Evolutionary conservation across 2,888 invertebrate genomes (phyloP), one percentile per base, ranked within the genome.

Genomic region (Hirtodrosophila cameraria): DNA sequence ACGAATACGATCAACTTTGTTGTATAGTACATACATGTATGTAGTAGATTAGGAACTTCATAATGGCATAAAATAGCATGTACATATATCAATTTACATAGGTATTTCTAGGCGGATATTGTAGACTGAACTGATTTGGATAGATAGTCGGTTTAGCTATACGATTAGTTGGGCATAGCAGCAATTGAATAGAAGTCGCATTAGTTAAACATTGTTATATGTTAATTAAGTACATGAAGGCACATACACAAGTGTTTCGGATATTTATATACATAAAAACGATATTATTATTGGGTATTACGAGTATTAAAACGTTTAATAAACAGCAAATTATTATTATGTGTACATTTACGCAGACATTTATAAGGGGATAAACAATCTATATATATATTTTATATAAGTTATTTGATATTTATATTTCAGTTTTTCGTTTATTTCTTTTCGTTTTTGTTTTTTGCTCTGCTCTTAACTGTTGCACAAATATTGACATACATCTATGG

Each of bases 291-390:
- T 33, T 23, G 27, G 33, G 13, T 66, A 58, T 61, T 38, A 49
- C 36, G 36, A 53, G 16, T 74, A 62, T 62, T 57, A 28, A 49
- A 61, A 60, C 55, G 55, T 50, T 43, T 23, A 74, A 48, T 54
- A 81, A 81, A 69, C 64, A 74, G 35, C 49, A 31, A 60, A 50
- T 33, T 50, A 28, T 70, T 57, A 50, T 33, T 50, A 28, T 70
- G 60, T 66, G 36, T 75, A 82, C 76, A 79, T 75, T 61, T 79
- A 79, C 66, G 50, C 62, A 71, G 61, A 83, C 62, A 83, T 62
- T 72, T 67, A 61, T 60, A 57, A 27, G 30, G 52, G 27, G 30
- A 11, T 49, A 49, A 54, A 16, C 30, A 48, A 52, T 73, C 65
- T 46, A 59, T 72, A 31, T 16, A 48, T 28, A 13, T 20, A 13